phyloP scores from a whole-genome alignment of 2,113 vertebrate genomes.

The Promerops cafer region DNA sequence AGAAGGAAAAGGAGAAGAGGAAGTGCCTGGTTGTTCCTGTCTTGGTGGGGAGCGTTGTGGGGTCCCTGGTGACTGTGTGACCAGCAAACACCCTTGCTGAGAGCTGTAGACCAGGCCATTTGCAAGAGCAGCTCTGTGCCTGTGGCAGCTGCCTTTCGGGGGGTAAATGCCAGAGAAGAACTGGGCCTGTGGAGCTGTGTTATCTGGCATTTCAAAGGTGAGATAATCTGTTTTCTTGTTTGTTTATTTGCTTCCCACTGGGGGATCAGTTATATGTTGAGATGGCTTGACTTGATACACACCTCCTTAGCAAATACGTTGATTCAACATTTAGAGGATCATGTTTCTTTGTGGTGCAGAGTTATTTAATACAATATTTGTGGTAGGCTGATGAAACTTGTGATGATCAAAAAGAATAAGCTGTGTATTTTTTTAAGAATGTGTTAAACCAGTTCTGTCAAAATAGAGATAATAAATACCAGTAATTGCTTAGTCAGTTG shows the following conservation, averaged over 20 bases:
- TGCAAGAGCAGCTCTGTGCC: neutral
- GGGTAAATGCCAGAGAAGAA: neutral
- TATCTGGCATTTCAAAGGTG: neutral
- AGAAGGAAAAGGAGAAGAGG: neutral
- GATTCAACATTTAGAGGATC: neutral
- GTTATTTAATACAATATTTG: conserved; percentile 3
- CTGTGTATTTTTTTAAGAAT: neutral
- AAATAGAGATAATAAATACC: neutral
- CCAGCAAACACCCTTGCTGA: neutral
- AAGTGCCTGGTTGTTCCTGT: neutral
- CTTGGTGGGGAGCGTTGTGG: neutral
- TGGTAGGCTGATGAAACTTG: conserved; percentile 13
- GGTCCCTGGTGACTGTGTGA: neutral
- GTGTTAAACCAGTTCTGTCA: conserved; percentile 51
- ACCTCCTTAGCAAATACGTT: neutral
- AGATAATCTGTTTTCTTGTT: neutral
- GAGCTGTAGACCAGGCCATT: neutral
- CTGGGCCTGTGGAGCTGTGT: neutral
- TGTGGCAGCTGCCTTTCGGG: neutral
- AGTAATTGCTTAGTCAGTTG: conserved; percentile 6
- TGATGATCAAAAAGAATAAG: conserved; percentile 36
- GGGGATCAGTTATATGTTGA: neutral
- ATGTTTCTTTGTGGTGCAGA: conserved; percentile 29
- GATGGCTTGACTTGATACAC: neutral
- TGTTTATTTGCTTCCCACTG: neutral